These are phyloP conservation scores for Psittacula derbiana DNA, from an alignment of 2,797 vertebrate genomes.

Conservation along the genomic window DNA sequence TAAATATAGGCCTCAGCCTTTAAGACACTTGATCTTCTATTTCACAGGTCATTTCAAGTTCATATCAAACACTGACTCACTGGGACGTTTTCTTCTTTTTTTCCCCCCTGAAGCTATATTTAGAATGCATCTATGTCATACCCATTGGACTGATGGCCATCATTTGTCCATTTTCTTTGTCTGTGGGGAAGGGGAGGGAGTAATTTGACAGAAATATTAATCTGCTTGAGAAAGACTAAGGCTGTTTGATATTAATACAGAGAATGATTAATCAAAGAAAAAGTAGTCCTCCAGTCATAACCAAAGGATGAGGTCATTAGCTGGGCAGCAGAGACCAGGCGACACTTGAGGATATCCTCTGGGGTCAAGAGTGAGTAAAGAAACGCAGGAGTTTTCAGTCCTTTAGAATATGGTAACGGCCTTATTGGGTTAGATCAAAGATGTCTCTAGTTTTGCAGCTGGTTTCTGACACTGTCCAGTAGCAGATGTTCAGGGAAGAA, in stretches of 20 bases:
- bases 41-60: conserved; percentile 71
- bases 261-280: conserved; percentile 74
- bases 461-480: background rate
- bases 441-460: background rate
- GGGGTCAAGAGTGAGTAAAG: background rate
- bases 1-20: conserved; percentile 38
- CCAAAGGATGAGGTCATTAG: conserved; percentile 68
- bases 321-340: conserved; percentile 40
- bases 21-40: conserved; percentile 53
- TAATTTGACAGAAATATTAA: conserved; percentile 71
- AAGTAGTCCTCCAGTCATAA: conserved; percentile 49
- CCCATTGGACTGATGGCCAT: conserved; percentile 44
- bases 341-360: conserved; percentile 50
- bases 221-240: conserved; percentile 63
- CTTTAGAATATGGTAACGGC: background rate
- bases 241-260: conserved; percentile 70
- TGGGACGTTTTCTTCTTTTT: background rate
- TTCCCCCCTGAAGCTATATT: conserved; percentile 31
- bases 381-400: background rate
- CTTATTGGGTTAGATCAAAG: background rate
- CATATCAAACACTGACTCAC: conserved; percentile 30
- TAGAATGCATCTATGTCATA: conserved; percentile 50
- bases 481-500: background rate
- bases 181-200: conserved; percentile 45
- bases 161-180: conserved; percentile 74